Base-by-base conservation (phyloP, 2,113 vertebrate genomes). In the Osmerus eperlanus region DNA sequence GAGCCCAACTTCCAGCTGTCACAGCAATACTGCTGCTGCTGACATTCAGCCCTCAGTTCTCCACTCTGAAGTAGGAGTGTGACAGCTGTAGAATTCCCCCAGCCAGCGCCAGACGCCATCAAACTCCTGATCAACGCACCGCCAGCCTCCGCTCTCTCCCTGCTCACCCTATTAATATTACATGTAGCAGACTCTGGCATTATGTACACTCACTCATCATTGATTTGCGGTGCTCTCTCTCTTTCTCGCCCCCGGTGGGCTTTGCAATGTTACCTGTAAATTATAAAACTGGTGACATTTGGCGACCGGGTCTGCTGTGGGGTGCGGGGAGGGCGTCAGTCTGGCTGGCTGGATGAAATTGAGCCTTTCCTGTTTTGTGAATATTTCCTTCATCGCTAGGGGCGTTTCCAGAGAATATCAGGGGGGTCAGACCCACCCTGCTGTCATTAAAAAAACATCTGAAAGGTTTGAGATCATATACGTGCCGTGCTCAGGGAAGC, bases 21-120 rank as follows among this genome's bases (percentile, higher is more conserved):
- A 85, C 70, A 61, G 77, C 68, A 71, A 70, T n/a, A 2, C 56
- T 3, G n/a, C 55, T 32, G 82, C 74, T 72, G 78, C 78, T 36
- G 78, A 67, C 65, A 67, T 19, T 53, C 65, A 52, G 70, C 59
- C 16, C 74, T 59, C 83, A 70, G 78, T 80, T 81, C 87, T 78
- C 79, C 73, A 75, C 81, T 88, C 61, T 76, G 70, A 82, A 80
- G 81, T 76, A 62, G 70, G 16, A n/a, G 76, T 78, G 82, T 88
- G 87, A 92, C 89, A 89, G 87, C 86, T 90, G 88, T 69, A 85
- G 78, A 85, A 89, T 79, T 84, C 85, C 88, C 85, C 67, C 63
- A 85, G 83, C 82, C 84, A 83, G 79, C 84, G 9, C 41, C 41
- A 47, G 76, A 77, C 25, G 74, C 72, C 53, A 59, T 67, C 83